These are phyloP conservation scores for Dicyrtoma fusca DNA, from an alignment of 2,888 invertebrate genomes.

Conservation along the genomic window DNA sequence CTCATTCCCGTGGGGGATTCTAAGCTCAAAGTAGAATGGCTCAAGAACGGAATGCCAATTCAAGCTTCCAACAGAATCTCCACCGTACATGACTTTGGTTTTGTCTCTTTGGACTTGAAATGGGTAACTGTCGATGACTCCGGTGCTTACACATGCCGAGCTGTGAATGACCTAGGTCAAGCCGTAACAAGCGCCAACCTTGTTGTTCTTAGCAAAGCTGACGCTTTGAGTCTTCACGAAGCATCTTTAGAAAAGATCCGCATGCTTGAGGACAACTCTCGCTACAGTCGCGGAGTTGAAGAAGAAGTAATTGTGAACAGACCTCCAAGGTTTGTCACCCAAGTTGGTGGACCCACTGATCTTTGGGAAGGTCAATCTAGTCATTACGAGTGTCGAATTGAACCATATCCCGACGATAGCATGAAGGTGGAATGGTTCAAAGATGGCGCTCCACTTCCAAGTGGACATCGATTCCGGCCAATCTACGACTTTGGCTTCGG, in stretches of 20 bases:
- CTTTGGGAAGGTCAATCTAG: slow-evolving; percentile 79
- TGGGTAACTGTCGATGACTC: slow-evolving; percentile 95
- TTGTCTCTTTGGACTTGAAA: slow-evolving; percentile 92
- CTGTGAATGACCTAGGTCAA: slow-evolving; percentile 79
- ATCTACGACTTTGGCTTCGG: slow-evolving; percentile 97
- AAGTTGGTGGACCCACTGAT: slow-evolving; percentile 81
- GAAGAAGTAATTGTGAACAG: slow-evolving; percentile 75
- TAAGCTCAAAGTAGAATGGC: slow-evolving; percentile 89
- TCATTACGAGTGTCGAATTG: slow-evolving; percentile 90
- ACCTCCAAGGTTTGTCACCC: slow-evolving; percentile 82
- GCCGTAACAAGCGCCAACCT: slow-evolving; percentile 93
- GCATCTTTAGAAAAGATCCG: slow-evolving; percentile 84
- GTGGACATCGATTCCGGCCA: slow-evolving; percentile 82
- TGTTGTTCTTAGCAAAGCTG: slow-evolving; percentile 71
- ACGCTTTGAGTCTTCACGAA: slow-evolving; percentile 66
- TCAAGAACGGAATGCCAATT: slow-evolving; percentile 67
- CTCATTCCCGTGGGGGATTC: slow-evolving; percentile 94
- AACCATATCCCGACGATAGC: slow-evolving; percentile 86
- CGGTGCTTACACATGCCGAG: slow-evolving; percentile 93
- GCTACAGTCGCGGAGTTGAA: slow-evolving; percentile 79
- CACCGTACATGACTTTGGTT: slow-evolving; percentile 95
- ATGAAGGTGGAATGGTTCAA: slow-evolving; percentile 93
- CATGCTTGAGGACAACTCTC: slow-evolving; percentile 79
- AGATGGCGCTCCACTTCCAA: slow-evolving; percentile 84
- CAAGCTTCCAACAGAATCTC: slow-evolving; percentile 89